A percentile compares a stretch with the other conserved stretches of the same genome.
Evolutionary conservation across 2,888 invertebrate genomes (phyloP).

Genomic region (Phasia obesa): DNA sequence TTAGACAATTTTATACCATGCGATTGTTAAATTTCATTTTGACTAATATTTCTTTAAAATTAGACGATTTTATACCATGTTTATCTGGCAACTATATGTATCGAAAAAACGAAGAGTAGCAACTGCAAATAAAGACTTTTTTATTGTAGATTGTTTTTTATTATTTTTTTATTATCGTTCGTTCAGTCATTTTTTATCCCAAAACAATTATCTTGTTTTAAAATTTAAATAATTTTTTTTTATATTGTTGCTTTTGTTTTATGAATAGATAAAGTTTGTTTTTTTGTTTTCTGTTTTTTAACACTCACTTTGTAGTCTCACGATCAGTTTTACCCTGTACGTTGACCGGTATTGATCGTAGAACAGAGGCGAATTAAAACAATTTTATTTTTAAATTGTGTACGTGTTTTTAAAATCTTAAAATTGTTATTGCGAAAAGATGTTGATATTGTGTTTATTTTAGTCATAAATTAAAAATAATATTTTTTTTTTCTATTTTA

Average conservation of each 20-base stretch:
- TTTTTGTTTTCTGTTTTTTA: background rate
- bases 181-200: background rate
- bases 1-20: too few relatives aligned
- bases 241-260: background rate
- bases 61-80: too few relatives aligned
- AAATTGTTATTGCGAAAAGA: conserved; percentile 33
- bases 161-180: background rate
- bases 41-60: too few relatives aligned
- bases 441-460: background rate
- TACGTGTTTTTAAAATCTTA: conserved; percentile 6
- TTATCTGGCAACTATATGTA: too few relatives aligned
- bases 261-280: background rate
- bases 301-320: conserved; percentile 29
- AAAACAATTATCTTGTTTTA: conserved; percentile 37
- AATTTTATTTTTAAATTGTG: background rate
- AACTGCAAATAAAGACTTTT: too few relatives aligned
- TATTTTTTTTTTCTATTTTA: background rate
- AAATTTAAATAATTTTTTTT: background rate
- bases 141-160: too few relatives aligned
- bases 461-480: conserved; percentile 6
- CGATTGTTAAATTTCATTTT: too few relatives aligned
- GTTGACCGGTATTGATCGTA: conserved; percentile 76
- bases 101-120: too few relatives aligned
- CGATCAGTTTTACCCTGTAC: conserved; percentile 77
- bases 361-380: background rate